A percentile compares a stretch with the other conserved stretches of the same genome.
These are phyloP conservation scores for Huso huso DNA, from an alignment of 2,797 vertebrate species.

Conservation along the genomic window DNA sequence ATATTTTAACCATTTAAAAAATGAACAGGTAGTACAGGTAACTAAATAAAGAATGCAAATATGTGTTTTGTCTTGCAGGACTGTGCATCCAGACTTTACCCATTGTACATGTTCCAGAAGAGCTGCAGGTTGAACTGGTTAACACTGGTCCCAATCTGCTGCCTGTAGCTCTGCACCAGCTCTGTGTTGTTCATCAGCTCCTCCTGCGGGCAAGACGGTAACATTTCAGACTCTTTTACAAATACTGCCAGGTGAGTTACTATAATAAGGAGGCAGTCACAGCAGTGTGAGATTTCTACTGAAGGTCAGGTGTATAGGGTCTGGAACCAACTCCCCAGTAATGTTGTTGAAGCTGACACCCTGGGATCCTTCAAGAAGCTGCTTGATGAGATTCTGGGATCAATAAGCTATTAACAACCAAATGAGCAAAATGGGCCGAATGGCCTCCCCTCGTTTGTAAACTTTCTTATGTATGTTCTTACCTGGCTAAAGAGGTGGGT, in stretches of 20 bases:
- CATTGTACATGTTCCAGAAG: slow-evolving; percentile 98
- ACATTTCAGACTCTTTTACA: background rate
- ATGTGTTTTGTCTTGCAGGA: background rate
- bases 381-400: too few relatives aligned
- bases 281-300: background rate
- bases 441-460: too few relatives aligned
- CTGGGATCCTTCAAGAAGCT: too few relatives aligned
- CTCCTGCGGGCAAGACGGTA: slow-evolving; percentile 53
- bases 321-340: too few relatives aligned
- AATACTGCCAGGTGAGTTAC: slow-evolving; percentile 2
- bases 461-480: slow-evolving; percentile 19
- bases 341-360: too few relatives aligned
- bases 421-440: too few relatives aligned
- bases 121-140: slow-evolving; percentile 97
- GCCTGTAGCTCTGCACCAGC: slow-evolving; percentile 87
- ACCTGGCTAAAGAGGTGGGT: slow-evolving; percentile 97
- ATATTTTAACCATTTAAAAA: too few relatives aligned
- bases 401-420: too few relatives aligned
- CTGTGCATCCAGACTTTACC: slow-evolving; percentile 45
- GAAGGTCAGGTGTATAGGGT: too few relatives aligned
- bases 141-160: slow-evolving; percentile 82
- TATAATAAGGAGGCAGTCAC: background rate
- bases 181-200: slow-evolving; percentile 91
- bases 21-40: background rate
- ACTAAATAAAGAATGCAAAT: background rate